Conservation (phyloP, 2,888 invertebrate genomes). For the Gymnoscelis rufifasciata region DNA sequence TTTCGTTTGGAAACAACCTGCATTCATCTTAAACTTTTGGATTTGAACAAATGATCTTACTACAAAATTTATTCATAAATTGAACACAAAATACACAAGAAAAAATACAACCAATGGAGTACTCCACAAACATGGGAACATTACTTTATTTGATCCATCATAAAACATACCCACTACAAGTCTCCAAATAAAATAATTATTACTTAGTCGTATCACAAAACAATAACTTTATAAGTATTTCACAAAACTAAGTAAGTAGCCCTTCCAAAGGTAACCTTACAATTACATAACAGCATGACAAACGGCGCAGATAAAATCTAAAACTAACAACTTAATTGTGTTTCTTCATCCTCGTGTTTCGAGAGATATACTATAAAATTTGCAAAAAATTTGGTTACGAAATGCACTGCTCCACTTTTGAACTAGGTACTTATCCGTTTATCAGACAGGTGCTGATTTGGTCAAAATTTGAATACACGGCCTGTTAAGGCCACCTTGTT, state of each 20-base stretch:
- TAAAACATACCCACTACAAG: no score
- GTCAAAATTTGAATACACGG: background rate
- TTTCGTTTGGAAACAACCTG: no score
- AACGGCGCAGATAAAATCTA: slow-evolving; percentile 2
- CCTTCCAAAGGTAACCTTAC: background rate
- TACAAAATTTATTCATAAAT: no score
- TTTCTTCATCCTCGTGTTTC: slow-evolving; percentile 11
- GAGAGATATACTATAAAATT: slow-evolving; percentile 21
- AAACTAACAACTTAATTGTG: slow-evolving; percentile 4
- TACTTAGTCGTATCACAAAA: no score
- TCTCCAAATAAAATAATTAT: no score
- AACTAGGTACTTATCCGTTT: slow-evolving; percentile 14
- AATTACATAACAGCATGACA: background rate
- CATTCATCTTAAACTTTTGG: no score
- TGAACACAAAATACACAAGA: no score
- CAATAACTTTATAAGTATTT: background rate
- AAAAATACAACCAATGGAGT: no score
- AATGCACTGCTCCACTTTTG: slow-evolving; percentile 22
- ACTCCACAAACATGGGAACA: no score
- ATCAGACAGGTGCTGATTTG: slow-evolving; percentile 17
- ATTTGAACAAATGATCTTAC: no score
- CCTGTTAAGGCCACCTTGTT: background rate
- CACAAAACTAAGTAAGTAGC: no score
- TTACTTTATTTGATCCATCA: no score
- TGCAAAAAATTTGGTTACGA: slow-evolving; percentile 23